Evolutionary conservation across 2,797 vertebrate genomes (phyloP).

Genomic region (Poecilia wingei): DNA sequence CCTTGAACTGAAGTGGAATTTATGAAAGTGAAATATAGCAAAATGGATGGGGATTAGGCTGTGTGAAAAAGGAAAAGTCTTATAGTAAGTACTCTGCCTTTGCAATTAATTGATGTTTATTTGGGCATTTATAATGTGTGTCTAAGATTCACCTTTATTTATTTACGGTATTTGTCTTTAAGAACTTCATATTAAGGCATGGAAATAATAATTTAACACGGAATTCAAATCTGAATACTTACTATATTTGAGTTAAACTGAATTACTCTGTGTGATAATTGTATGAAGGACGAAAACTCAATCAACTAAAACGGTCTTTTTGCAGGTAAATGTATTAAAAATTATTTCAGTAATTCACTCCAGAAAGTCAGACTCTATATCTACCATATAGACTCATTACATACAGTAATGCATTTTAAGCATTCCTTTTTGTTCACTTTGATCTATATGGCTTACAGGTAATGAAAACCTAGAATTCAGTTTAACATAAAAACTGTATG

Average conservation of each 20-base stretch:
- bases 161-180: not conserved
- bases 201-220: not conserved
- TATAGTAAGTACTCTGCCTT: not conserved
- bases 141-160: not conserved
- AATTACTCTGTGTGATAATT: not conserved
- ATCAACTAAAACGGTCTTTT: not conserved
- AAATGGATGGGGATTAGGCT: not conserved
- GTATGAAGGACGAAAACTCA: not conserved
- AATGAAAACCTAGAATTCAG: not conserved
- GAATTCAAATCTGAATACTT: not conserved
- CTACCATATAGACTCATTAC: not conserved
- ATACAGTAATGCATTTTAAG: not conserved
- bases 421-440: not conserved
- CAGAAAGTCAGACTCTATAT: not conserved
- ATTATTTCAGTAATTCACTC: not conserved
- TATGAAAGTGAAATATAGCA: conserved; percentile 28
- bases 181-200: not conserved
- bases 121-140: conserved; percentile 5
- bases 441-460: not conserved
- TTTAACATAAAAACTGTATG: not conserved
- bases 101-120: not conserved
- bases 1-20: conserved; percentile 20
- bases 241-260: not conserved
- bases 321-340: not conserved
- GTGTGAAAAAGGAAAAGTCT: not conserved